Evolutionary conservation across 2,113 vertebrate genomes (phyloP).

Genomic region (Pterocles burchelli): DNA sequence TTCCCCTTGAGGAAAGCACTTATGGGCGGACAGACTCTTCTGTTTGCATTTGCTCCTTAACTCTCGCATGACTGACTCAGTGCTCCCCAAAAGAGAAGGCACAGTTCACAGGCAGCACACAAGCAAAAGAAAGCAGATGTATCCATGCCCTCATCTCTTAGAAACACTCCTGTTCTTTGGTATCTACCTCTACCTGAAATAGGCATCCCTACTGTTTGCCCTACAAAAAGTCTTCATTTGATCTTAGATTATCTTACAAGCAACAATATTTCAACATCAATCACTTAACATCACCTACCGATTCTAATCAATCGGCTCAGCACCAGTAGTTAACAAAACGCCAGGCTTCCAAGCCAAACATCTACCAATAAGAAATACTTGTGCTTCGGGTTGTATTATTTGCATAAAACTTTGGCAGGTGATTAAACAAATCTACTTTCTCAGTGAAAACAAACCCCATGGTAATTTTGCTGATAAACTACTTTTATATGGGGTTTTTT

Average conservation of each 20-base stretch:
- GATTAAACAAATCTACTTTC: conserved; percentile 51
- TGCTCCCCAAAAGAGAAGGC: neutral
- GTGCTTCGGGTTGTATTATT: conserved; percentile 31
- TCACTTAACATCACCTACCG: neutral
- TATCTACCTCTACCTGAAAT: neutral
- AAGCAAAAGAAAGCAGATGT: neutral
- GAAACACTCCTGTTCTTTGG: neutral
- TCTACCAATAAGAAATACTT: neutral
- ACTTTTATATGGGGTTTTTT: neutral
- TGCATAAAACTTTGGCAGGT: conserved; percentile 57
- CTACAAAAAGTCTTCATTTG: neutral
- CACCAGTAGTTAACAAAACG: neutral
- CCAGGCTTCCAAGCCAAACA: conserved; percentile 15
- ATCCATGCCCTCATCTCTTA: neutral
- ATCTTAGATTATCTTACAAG: neutral
- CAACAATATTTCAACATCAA: neutral
- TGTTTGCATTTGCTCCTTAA: neutral
- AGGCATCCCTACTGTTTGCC: neutral
- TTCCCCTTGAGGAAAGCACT: neutral
- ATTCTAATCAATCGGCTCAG: conserved; percentile 39
- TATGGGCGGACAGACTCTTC: neutral
- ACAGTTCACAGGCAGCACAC: neutral
- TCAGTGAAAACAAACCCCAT: conserved; percentile 36
- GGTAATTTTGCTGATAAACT: conserved; percentile 39
- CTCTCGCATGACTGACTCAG: neutral